Base-by-base conservation (phyloP, 2,888 invertebrate genomes). In the Netelia fuscicornis region DNA sequence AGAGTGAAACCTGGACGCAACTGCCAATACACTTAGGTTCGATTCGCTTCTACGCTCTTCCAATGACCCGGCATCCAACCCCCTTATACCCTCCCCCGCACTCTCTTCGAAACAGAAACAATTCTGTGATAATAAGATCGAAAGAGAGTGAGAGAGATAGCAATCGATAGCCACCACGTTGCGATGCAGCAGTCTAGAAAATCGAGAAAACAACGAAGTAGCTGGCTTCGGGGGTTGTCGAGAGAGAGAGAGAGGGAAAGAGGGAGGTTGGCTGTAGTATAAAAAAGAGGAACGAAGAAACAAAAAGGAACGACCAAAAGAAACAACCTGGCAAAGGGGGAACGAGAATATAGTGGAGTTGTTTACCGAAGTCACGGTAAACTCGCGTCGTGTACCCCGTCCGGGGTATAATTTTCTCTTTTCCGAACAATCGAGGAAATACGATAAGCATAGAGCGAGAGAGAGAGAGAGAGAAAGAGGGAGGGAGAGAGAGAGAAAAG, bases 11-110 rank as follows among this genome's bases (percentile, higher is more conserved):
- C 88, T 88, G 88, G 88, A 90, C 89, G 88, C 87, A 89, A 90
- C 88, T 91, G 90, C 91, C 91, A 91, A 91, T 91, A 90, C 91
- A 91, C 91, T 91, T 90, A 91, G 89, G 83, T 87, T 81, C 78
- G 56, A 76, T 79, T 78, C 77, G 60, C 64, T n/a, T 48, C 54
- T 56, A 58, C 74, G 77, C 70, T 13, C 65, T 78, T 58, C 75
- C 52, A 65, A 80, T 81, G 78, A 78, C 60, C 70, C 85, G 85
- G 48, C 78, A 83, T 85, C 58, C 64, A 17, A 17, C 52, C 30
- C 2, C 25, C 25, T 2, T 25, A 17, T 17, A 17, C 17, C 30
- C 30, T 30, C 30, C 30, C 30, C 30, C 30, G 30, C 5, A 13
- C 58, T 17, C 78, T 81, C 77, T 54, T 20, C 30, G 52, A 44